Base-by-base conservation (phyloP, 2,113 vertebrate genomes). In the Phalacrocorax brasilianus region DNA sequence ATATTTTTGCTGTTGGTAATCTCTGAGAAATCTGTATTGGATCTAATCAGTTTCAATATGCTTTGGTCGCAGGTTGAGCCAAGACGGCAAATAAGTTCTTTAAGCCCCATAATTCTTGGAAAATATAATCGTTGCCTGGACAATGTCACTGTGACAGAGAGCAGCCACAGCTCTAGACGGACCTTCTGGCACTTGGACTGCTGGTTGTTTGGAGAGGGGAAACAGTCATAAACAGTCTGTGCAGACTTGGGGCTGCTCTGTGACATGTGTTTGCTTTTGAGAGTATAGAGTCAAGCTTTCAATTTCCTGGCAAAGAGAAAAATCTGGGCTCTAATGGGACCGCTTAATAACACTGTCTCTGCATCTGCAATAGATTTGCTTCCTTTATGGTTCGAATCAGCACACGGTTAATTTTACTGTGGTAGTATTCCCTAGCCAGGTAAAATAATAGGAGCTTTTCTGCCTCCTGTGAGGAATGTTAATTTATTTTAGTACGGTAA, bases 231-330 rank as follows among this genome's bases (percentile, higher is more conserved):
- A 88, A 95, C 56, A 70, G 35, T 81, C 85, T 89, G 52, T 68
- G 66, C 79, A 91, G 85, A 55, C 49, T 50, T 83, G 88, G 32
- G 88, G 61, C 62, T 93, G 49, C 74, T 85, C 87, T 47, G 72
- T 61, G 85, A 96, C 90, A 93, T 71, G 65, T 91, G 90, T 94
- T 97, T 97, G 89, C 66, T 85, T 96, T 96, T 50, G 70, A 55
- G 70, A 81, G 47, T n/a, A 76, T 24, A 30, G 85, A 93, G 73
- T 71, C 14, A n/a, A 94, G 83, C 38, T 89, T 96, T 92, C 44
- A 74, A 47, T 96, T 80, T 91, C 65, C 73, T 66, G 74, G 63
- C 55, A 89, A 86, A 91, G 67, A 81, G 42, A 85, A 94, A 95
- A 88, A 56, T 73, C 38, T 30, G 78, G 91, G 47, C 66, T 61